A percentile compares a stretch with the other conserved stretches of the same genome.
phyloP scores from a whole-genome alignment of 2,113 vertebrate species.

The Cathartes aura region DNA sequence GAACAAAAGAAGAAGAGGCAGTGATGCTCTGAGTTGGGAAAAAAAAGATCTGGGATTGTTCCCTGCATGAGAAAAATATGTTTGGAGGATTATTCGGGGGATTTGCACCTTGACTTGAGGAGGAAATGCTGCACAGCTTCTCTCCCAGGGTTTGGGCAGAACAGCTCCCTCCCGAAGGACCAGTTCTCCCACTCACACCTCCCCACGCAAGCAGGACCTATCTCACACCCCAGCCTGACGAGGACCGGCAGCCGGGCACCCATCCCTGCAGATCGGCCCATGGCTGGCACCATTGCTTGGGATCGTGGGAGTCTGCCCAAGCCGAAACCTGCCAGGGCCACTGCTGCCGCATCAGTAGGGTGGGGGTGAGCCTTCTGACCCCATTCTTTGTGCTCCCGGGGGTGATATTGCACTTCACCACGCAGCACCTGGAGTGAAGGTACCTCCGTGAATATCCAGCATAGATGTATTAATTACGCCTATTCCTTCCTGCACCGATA shows the following conservation, averaged over 20 bases:
- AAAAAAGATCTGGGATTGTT: not conserved
- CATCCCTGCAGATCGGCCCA: accelerated
- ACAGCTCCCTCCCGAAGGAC: not conserved
- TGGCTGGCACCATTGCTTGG: not conserved
- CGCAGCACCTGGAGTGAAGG: not conserved
- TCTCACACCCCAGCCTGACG: not conserved
- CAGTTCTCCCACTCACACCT: not conserved
- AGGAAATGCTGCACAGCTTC: not conserved
- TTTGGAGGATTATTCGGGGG: not conserved
- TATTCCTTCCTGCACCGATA: accelerated
- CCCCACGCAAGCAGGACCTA: accelerated
- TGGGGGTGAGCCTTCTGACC: accelerated
- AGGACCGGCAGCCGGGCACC: not conserved
- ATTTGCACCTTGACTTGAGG: not conserved
- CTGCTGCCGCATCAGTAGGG: not conserved
- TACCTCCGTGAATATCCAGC: not conserved
- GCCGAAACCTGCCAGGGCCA: not conserved
- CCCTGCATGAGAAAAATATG: not conserved
- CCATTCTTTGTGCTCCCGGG: not conserved
- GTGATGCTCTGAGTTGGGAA: not conserved
- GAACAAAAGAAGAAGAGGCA: not conserved
- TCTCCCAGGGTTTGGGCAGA: not conserved
- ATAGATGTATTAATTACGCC: not conserved
- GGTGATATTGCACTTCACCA: not conserved
- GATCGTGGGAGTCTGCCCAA: accelerated